phyloP scores from a whole-genome alignment of 2,888 invertebrate genomes.

The Tachina lurida region DNA sequence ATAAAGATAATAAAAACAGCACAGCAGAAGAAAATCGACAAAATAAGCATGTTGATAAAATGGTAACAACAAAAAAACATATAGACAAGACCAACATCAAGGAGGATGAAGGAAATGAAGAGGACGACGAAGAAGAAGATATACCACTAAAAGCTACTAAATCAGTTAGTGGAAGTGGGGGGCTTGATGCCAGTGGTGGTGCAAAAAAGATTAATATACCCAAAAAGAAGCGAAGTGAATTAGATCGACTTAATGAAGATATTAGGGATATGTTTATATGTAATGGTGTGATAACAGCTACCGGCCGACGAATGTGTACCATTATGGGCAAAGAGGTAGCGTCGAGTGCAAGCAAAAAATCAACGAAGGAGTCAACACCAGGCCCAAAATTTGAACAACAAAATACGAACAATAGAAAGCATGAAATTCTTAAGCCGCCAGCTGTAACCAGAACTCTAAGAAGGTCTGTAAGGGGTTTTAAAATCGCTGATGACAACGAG shows the following conservation, averaged over 20 bases:
- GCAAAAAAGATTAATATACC: background rate
- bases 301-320: conserved; percentile 85
- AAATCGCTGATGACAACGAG: conserved; percentile 45
- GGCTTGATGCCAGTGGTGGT: background rate
- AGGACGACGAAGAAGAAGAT: background rate
- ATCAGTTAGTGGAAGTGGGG: background rate
- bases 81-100: conserved; percentile 49
- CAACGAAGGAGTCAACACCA: background rate
- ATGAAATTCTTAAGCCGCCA: conserved; percentile 13
- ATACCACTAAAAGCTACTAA: conserved; percentile 15
- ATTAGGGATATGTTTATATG: conserved; percentile 87
- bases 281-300: conserved; percentile 85
- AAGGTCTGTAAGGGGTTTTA: conserved; percentile 50
- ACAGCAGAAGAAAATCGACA: background rate
- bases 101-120: conserved; percentile 34
- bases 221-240: conserved; percentile 80
- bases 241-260: conserved; percentile 86
- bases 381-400: conserved; percentile 23
- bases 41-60: background rate
- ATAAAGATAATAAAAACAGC: conserved; percentile 5
- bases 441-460: conserved; percentile 13
- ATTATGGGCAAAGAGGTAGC: conserved; percentile 78
- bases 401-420: conserved; percentile 11
- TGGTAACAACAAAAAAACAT: background rate
- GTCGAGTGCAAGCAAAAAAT: conserved; percentile 13